Evolutionary conservation across 2,797 vertebrate genomes (phyloP), one percentile per base, ranked within the genome.

Genomic region (Graptemys geographica): DNA sequence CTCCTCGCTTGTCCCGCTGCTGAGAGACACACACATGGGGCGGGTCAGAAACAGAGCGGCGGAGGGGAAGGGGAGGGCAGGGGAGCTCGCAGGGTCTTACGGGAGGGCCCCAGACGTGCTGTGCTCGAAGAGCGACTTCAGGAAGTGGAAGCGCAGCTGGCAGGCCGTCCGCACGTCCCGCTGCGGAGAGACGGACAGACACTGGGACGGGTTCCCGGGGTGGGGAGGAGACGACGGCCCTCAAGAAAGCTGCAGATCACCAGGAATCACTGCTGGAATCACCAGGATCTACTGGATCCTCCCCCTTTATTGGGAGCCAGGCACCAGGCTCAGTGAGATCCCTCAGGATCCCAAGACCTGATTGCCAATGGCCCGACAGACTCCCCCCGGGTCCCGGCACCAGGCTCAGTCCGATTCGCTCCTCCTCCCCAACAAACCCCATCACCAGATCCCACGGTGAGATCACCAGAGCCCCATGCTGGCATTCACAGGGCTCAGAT

Each of bases 91-190:
- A 6, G 19, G 55, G 3, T 80, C 94, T 96, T 87, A 95, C 95
- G 15, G 51, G 49, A 76, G 11, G 8, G 62, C 91, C 94, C 98
- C 98, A 25, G 98, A 96, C 89, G 98, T 94, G 41, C 95, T 97
- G 37, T 98, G 98, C 3, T 95, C 89, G 86, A 98, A 98, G 69
- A 99, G 97, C 53, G 98, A 97, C 96, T 98, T 98, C 96, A 98
- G 98, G 95, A 99, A 99, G 31, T 95, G 95, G 76, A 98, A 44
- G 44, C 44, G 44, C 44, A 44, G 44, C 44, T 44, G 44, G 44
- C 44, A 44, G 44, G 44, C 44, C 44, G 98, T 94, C 88, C 97
- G 98, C 81, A 99, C 97, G 9, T 98, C 98, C 37, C 97, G 97
- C 99, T 99, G 91, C 19, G 11, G 31, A 55, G 28, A 84, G 57